Conservation (phyloP, 2,113 vertebrate genomes). For the Pelusios castaneus region DNA sequence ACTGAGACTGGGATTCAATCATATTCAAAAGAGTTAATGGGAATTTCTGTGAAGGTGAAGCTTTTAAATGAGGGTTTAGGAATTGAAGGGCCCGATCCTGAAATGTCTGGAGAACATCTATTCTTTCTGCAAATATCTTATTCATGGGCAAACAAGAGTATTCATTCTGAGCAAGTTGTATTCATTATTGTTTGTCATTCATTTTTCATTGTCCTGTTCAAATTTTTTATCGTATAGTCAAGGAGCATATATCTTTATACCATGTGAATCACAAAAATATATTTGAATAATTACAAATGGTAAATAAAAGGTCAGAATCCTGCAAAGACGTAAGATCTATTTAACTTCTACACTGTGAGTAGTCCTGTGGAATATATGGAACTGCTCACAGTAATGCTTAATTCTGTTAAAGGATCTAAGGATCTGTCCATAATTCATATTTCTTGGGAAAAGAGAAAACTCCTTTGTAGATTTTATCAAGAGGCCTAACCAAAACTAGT, state of each 20-base stretch:
- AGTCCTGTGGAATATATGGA: no score
- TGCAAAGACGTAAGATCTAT: no score
- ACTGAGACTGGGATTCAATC: neutral
- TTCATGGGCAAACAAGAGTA: neutral
- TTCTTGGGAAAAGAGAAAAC: neutral
- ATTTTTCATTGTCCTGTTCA: neutral
- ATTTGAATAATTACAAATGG: no score
- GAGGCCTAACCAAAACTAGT: neutral
- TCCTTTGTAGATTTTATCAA: neutral
- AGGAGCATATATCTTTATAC: neutral
- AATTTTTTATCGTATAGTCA: neutral
- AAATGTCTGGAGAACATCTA: neutral
- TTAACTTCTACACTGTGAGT: no score
- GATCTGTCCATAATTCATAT: neutral
- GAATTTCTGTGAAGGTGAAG: neutral
- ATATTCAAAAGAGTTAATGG: neutral
- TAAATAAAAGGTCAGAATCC: no score
- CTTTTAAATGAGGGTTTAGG: neutral
- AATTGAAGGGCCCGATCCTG: fast-evolving
- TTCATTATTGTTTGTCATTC: neutral
- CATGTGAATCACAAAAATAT: neutral
- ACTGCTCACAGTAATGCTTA: no score
- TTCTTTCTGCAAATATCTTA: neutral
- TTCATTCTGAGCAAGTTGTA: neutral
- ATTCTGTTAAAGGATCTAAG: neutral